These are phyloP conservation scores for Helostoma temminkii DNA, from an alignment of 2,797 vertebrate genomes.

Conservation along the genomic window DNA sequence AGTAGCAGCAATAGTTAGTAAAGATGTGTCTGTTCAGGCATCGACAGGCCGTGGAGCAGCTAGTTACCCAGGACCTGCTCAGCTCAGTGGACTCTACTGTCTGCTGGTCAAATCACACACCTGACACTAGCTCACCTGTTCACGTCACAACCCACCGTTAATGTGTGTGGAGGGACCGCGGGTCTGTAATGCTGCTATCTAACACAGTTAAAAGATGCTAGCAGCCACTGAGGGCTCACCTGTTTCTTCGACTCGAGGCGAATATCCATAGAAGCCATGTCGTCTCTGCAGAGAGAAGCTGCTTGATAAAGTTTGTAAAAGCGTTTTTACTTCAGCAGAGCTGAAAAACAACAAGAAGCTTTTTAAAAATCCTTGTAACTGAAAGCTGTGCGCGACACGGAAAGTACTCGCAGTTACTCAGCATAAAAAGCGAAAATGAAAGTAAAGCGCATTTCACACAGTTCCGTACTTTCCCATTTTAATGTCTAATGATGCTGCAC, in stretches of 20 bases:
- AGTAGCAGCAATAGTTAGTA: too few relatives aligned
- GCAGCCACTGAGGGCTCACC: slow-evolving; percentile 61
- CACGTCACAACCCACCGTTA: background rate
- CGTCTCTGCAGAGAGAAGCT: slow-evolving; percentile 20
- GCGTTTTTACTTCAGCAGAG: background rate
- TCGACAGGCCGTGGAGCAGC: background rate
- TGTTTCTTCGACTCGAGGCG: slow-evolving; percentile 80
- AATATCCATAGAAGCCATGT: slow-evolving; percentile 80
- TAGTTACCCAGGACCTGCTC: background rate
- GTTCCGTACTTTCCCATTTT: slow-evolving; percentile 64
- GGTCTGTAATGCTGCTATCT: fast-evolving
- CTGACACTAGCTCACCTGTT: background rate
- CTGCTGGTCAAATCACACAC: background rate
- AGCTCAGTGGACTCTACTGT: background rate
- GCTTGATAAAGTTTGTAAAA: slow-evolving; percentile 1
- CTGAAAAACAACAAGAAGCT: background rate
- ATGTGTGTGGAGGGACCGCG: background rate
- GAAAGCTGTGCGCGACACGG: slow-evolving; percentile 19
- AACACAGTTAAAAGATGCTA: slow-evolving; percentile 6
- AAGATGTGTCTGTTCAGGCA: too few relatives aligned
- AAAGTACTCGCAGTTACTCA: slow-evolving; percentile 68
- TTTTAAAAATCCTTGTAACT: slow-evolving; percentile 30
- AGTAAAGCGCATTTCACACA: slow-evolving; percentile 53
- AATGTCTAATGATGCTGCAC: slow-evolving; percentile 1
- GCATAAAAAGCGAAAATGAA: slow-evolving; percentile 85